A percentile compares a stretch with the other conserved stretches of the same genome.
Evolutionary conservation across 1,140 invertebrate species (phyloP).

Genomic region (Zaprionus ornatus): DNA sequence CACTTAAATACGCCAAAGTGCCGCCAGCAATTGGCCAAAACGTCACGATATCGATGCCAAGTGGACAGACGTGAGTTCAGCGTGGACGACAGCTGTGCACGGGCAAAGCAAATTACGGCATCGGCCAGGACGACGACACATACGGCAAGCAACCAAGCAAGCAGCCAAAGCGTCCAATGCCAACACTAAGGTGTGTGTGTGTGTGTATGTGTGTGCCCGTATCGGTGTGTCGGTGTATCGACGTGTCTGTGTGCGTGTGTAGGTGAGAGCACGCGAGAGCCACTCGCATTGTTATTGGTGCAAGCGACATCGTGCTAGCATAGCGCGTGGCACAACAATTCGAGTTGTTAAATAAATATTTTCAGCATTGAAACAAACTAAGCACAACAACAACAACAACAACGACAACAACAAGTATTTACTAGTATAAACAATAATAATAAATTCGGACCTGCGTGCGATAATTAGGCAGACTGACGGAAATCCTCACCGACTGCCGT

Average conservation of each 20-base stretch:
- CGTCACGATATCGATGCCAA: neutral
- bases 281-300: conserved; percentile 52
- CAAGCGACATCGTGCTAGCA: conserved; percentile 56
- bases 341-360: conserved; percentile 68
- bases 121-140: conserved; percentile 53
- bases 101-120: conserved; percentile 73
- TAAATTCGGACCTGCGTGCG: conserved; percentile 4
- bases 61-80: conserved; percentile 3
- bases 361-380: conserved; percentile 50
- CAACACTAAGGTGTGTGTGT: conserved; percentile 47
- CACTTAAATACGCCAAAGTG: conserved; percentile 35
- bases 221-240: conserved; percentile 9
- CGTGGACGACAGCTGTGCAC: conserved; percentile 13
- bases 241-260: conserved; percentile 16
- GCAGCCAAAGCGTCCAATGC: conserved; percentile 74
- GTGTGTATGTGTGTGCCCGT: conserved; percentile 21
- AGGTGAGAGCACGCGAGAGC: conserved; percentile 66
- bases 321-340: conserved; percentile 54
- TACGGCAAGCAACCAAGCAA: conserved; percentile 71
- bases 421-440: conserved; percentile 14
- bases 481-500: neutral
- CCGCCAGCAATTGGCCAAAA: conserved; percentile 2
- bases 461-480: conserved; percentile 28
- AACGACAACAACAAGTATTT: neutral
- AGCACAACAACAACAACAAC: conserved; percentile 21